These are phyloP conservation scores for Lepidurus arcticus DNA, from an alignment of 1,140 invertebrate species.

Conservation along the genomic window DNA sequence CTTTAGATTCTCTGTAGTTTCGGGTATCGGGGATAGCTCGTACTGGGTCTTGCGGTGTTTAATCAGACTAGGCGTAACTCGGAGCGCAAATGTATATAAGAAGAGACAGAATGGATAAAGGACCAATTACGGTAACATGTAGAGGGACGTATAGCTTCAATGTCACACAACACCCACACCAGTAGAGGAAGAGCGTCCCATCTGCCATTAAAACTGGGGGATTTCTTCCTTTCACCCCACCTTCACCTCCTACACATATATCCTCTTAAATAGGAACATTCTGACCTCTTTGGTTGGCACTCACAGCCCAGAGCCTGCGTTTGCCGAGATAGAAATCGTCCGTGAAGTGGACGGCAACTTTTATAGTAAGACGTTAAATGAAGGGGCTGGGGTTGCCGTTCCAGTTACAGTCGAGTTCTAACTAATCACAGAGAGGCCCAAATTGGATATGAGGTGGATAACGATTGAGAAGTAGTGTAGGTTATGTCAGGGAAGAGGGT, in stretches of 20 bases:
- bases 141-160: background rate
- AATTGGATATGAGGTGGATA: no score
- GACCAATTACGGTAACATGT: background rate
- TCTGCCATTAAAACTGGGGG: background rate
- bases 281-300: no score
- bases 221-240: background rate
- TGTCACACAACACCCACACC: conserved; percentile 18
- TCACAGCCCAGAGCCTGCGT: no score
- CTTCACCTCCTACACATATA: no score
- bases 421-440: no score
- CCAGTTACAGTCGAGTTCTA: no score
- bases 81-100: background rate
- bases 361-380: no score
- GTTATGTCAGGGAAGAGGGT: background rate
- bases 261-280: no score
- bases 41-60: background rate
- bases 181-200: background rate
- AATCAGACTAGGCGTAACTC: background rate
- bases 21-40: background rate
- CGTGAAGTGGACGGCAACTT: no score
- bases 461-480: background rate
- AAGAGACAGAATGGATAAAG: background rate
- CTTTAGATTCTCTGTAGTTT: no score
- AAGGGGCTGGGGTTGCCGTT: no score
- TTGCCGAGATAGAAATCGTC: no score